Evolutionary conservation across 2,113 vertebrate genomes (phyloP), one percentile per base, ranked within the genome.

Genomic region (Syngnathus floridae): DNA sequence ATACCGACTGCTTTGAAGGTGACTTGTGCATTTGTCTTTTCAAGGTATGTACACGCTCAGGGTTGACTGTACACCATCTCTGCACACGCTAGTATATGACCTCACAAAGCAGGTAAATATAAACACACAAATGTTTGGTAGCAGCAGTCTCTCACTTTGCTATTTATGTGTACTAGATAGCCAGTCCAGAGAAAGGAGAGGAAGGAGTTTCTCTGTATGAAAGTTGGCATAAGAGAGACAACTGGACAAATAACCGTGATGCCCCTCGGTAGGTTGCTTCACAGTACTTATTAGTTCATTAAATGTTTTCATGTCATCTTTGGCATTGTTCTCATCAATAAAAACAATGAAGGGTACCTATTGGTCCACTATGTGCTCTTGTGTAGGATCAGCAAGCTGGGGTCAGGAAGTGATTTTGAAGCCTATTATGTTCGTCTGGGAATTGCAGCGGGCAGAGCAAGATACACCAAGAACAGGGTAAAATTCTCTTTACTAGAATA

Each of bases 321-420:
- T 55, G 35, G 16, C 17, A 17, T 38, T 21, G 36, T 9, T 38
- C 4, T 13, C 52, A 36, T 54, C 12, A 17, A 10, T 46, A 2
- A 46, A 48, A 68, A 10, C 1, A 16, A 26, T 55, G 31, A 2
- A 31, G 9, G 12, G 22, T 31, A 22, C 16, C 3, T 12, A 7
- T 68, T 4, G 45, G 5, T 49, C 49, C 7, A 60, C 1, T 11
- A 6, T 14, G 4, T 60, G 21, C 1, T 71, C 38, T 67, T 5
- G 31, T 70, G 11, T 65, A 97, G 97, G 88, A 97, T 98, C 88
- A 98, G 89, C 84, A 98, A 99, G 72, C 88, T 99, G 3, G 97
- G 97, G 62, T 99, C 97, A 64, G 96, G 96, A 75, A 98, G 96
- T 79, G 97, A 99, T 86, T 98, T 98, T 75, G 97, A 99, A 81